Base-by-base conservation (phyloP, 2,888 invertebrate genomes). In the Ceraclea dissimilis region DNA sequence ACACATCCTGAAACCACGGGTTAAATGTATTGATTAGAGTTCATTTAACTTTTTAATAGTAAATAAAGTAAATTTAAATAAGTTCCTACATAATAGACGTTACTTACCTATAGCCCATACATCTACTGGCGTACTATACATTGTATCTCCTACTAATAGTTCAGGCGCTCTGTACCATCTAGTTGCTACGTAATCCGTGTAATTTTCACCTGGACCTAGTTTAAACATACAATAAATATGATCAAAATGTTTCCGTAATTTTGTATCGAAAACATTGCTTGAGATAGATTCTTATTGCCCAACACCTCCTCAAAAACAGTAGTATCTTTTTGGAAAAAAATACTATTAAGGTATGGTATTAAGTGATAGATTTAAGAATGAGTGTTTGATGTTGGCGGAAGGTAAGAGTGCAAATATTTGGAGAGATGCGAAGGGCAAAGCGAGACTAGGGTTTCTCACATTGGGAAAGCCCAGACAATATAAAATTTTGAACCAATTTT, bases 111-210 rank as follows among this genome's bases (percentile, higher is more conserved):
- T 93, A 51, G 98, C 99, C 98, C 98, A 99, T 2, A 99, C 92
- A 71, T 99, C 99, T 0, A 99, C 95, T 0, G 93, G 89, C 1
- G 90, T 85, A 61, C 91, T 87, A 67, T 92, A 93, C 71, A 89
- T 86, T 17, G 95, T 95, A 72, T 99, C 98, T 0, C 98, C 99
- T 0, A 99, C 98, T 49, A 99, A 80, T 20, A 99, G 79, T 71
- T 99, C 98, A 0, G 98, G 98, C 4, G 96, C 92, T 59, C 99
- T 81, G 77, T 99, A 99, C 98, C 98, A 99, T 54, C 98, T 81
- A 34, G 99, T 99, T 47, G 98, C 98, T 63, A 99, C 99, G 72
- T 99, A 99, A 74, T 99, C 99, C 53, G 98, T 99, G 72, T 97
- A 99, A 71, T 94, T 93, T 79, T 98, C 98, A 1, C 93, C 95